Evolutionary conservation across 2,888 invertebrate species (phyloP).

Genomic region (Chrysina gloriosa): DNA sequence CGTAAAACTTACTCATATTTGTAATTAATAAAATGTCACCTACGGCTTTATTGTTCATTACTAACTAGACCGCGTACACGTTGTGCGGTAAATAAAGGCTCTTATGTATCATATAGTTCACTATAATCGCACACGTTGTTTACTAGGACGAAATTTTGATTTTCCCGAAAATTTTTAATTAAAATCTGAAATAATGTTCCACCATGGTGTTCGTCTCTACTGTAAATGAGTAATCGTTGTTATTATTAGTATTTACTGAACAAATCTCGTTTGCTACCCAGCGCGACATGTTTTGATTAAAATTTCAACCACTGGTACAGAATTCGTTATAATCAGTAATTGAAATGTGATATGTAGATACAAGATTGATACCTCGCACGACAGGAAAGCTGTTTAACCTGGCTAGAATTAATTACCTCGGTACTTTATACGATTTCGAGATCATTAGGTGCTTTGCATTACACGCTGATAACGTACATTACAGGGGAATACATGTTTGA

Average conservation of each 20-base stretch:
- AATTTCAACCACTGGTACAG: background rate
- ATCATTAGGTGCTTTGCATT: no score
- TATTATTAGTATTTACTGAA: conserved; percentile 10
- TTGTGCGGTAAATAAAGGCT: background rate
- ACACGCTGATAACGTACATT: no score
- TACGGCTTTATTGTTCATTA: conserved; percentile 9
- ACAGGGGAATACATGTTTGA: no score
- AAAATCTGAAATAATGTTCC: conserved; percentile 10
- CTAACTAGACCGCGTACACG: background rate
- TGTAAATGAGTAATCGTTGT: conserved; percentile 8
- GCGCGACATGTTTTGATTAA: background rate
- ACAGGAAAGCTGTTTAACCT: no score
- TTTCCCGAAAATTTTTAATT: conserved; percentile 15
- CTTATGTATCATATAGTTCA: background rate
- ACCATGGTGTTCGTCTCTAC: background rate
- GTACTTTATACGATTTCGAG: no score
- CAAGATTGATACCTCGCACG: no score
- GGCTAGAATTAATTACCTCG: no score
- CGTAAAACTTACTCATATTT: conserved; percentile 34
- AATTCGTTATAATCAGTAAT: background rate
- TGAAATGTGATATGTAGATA: conserved; percentile 2
- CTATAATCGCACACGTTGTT: background rate
- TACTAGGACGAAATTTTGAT: background rate
- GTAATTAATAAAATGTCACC: conserved; percentile 28
- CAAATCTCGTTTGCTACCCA: background rate